These are phyloP conservation scores for Odontomachus brunneus DNA, from an alignment of 1,140 invertebrate species.

Conservation along the genomic window DNA sequence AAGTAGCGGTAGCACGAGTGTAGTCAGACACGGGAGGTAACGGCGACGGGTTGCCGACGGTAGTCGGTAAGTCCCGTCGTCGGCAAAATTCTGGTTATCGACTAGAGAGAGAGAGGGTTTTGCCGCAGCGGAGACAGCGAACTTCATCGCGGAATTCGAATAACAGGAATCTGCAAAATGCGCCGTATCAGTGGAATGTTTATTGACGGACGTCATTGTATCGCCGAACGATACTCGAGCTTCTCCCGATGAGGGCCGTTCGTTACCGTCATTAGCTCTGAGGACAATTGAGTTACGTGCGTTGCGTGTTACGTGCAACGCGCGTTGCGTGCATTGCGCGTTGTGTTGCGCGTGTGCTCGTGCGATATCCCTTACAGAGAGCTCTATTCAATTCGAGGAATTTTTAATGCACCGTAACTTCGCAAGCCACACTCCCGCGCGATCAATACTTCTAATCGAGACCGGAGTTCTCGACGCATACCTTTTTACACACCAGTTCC, in stretches of 20 bases:
- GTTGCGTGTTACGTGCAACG: neutral
- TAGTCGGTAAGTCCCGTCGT: constrained; percentile 23
- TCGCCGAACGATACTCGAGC: constrained; percentile 34
- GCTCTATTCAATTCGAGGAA: neutral
- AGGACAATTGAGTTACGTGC: constrained; percentile 16
- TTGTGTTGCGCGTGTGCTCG: no score
- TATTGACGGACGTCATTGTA: constrained; percentile 10
- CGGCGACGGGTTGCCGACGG: neutral
- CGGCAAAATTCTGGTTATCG: constrained; percentile 40
- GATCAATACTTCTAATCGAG: neutral
- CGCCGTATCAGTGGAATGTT: constrained; percentile 3
- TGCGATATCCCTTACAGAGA: no score
- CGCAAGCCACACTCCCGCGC: neutral
- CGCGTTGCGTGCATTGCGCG: no score
- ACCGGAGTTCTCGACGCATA: neutral
- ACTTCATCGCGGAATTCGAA: neutral
- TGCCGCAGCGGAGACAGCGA: neutral
- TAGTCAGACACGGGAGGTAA: constrained; percentile 1
- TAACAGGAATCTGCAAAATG: neutral
- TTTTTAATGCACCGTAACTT: constrained; percentile 13
- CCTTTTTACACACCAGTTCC: no score
- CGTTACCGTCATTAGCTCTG: constrained; percentile 2
- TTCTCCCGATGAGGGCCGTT: neutral
- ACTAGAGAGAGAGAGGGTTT: constrained; percentile 14
- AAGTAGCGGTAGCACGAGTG: neutral